Percentiles rank a stretch among this genome's conserved stretches.
Conservation (phyloP, 2,797 vertebrate species). For the Gallinago stenura region DNA sequence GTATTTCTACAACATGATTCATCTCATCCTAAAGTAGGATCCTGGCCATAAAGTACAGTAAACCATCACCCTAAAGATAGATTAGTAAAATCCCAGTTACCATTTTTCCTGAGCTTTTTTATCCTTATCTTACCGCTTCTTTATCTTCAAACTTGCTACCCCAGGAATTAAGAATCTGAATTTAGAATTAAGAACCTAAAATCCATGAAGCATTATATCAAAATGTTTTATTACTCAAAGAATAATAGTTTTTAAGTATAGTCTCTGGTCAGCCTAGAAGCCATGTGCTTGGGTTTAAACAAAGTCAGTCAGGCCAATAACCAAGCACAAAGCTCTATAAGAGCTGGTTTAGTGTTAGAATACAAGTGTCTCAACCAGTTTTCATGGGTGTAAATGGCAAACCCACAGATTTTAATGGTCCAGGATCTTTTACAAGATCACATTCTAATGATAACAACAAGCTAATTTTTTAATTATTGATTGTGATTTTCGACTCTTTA, state of each 20-base stretch:
- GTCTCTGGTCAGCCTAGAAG: neutral
- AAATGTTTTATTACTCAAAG: neutral
- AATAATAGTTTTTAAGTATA: neutral
- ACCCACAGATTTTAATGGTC: neutral
- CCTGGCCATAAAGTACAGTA: neutral
- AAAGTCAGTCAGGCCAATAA: neutral
- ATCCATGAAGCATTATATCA: neutral
- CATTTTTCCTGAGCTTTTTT: neutral
- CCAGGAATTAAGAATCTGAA: neutral
- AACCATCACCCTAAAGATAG: neutral
- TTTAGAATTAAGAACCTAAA: neutral
- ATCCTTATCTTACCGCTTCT: neutral
- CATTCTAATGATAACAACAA: neutral
- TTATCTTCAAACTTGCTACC: neutral
- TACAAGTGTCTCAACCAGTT: neutral
- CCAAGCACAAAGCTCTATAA: neutral
- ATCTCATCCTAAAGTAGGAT: neutral
- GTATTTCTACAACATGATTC: neutral
- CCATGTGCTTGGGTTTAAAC: neutral
- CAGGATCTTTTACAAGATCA: neutral
- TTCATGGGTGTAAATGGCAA: neutral
- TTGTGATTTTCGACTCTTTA: neutral
- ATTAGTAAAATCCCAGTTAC: neutral
- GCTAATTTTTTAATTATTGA: neutral
- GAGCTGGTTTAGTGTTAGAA: neutral